Percentiles rank a stretch among this genome's conserved stretches.
phyloP scores from a whole-genome alignment of 2,888 invertebrate species.

The Yponomeuta sedellus region DNA sequence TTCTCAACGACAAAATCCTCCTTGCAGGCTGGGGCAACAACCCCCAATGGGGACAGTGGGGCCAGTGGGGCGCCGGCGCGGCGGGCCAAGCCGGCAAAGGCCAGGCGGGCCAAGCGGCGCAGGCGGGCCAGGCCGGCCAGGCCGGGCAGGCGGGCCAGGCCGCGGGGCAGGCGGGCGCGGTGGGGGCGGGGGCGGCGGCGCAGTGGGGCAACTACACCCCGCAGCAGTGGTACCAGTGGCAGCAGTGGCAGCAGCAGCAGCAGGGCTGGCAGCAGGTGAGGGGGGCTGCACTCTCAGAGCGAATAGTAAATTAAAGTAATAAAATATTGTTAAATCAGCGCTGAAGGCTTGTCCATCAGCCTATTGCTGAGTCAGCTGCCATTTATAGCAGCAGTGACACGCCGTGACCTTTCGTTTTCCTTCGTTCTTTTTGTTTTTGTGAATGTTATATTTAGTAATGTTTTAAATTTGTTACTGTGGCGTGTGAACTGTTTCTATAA shows the following conservation, averaged over 20 bases:
- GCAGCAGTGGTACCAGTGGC: constrained; percentile 72
- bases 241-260: constrained; percentile 68
- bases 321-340: too few species aligned
- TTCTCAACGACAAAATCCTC: too few species aligned
- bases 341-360: too few species aligned
- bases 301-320: too few species aligned
- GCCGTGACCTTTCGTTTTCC: too few species aligned
- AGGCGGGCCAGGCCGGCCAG: constrained; percentile 26
- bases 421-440: too few species aligned
- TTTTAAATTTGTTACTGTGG: too few species aligned
- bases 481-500: too few species aligned
- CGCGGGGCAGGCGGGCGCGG: constrained; percentile 21
- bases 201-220: constrained; percentile 46
- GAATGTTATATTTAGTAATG: too few species aligned
- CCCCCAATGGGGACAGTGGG: constrained; percentile 26
- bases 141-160: constrained; percentile 15
- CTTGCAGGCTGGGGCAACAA: constrained; percentile 27
- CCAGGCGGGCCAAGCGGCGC: constrained; percentile 14
- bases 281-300: too few species aligned
- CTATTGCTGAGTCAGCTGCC: too few species aligned
- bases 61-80: constrained; percentile 9
- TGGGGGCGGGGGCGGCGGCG: constrained; percentile 28
- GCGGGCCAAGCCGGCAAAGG: constrained; percentile 20
- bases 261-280: constrained; percentile 54
- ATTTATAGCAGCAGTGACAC: too few species aligned